Base-by-base conservation (phyloP, 2,888 invertebrate species). In the Dimorphilus gyrociliatus region DNA sequence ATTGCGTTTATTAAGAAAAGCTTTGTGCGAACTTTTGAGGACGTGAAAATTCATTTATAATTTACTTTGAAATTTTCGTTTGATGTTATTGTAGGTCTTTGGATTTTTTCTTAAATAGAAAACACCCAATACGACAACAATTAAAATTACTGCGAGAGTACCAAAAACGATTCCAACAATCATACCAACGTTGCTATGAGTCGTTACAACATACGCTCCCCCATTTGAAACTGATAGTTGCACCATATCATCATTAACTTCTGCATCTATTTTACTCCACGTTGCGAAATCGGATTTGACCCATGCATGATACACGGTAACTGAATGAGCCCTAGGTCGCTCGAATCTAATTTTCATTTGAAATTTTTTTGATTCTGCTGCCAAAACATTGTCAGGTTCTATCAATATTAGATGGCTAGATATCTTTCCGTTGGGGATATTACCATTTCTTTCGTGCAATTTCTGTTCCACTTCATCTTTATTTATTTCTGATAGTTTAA, bases 201-300 rank as follows among this genome's bases (percentile, higher is more conserved):
- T 35, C 14, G 45, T 41, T 1, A 51, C 55, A 3, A 55, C 50
- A 37, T 45, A 57, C 2, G 51, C 47, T 13, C 57, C 55, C 3
- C 55, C 55, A 10, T 45, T 31, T 4, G 39, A 24, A 1, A 46
- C 40, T 26, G 42, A 32, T 23, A 54, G 46, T 12, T 25, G 42
- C 14, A 53, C 51, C 16, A 36, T 32, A 4, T 44, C 45, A 15
- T 41, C 41, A 3, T 42, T 34, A 3, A 55, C 34, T 2, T 38
- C 29, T 4, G 48, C 41, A 10, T 46, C 42, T 2, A 53, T 38
- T 35, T 43, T 43, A 4, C 47, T 45, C 54, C 55, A 55, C 0
- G 41, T 42, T 2, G 43, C 41, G 25, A 49, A 48, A 26, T 39
- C 37, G 15, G 31, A 31, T 2, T 36, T 38, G 7, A 40, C 37